phyloP scores from a whole-genome alignment of 2,888 invertebrate species.

The Caenorhabditis sp. region DNA sequence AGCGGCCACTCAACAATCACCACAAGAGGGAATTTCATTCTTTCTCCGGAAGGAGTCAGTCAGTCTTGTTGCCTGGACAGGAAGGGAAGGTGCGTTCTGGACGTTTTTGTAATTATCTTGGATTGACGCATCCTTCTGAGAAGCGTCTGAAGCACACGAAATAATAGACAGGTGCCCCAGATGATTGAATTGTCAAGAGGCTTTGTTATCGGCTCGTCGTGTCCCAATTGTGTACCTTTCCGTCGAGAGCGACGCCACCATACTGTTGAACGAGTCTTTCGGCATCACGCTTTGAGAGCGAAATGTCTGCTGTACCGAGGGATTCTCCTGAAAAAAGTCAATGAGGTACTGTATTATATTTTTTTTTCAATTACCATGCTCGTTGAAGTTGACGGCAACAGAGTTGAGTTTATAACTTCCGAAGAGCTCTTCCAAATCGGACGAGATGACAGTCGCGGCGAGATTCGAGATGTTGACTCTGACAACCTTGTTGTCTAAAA shows the following conservation, averaged over 20 bases:
- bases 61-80: not conserved
- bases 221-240: constrained; percentile 53
- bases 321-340: constrained; percentile 53
- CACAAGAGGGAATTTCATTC: constrained; percentile 7
- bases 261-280: constrained; percentile 56
- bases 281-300: constrained; percentile 62
- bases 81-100: no score
- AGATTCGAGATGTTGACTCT: constrained; percentile 65
- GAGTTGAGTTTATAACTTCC: constrained; percentile 55
- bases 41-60: not conserved
- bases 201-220: constrained; percentile 29
- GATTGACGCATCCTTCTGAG: not conserved
- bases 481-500: constrained; percentile 49
- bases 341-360: not conserved
- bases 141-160: constrained; percentile 6
- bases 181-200: constrained; percentile 18
- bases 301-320: constrained; percentile 67
- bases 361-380: constrained; percentile 46
- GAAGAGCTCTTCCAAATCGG: constrained; percentile 68
- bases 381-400: constrained; percentile 65
- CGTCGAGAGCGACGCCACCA: constrained; percentile 61
- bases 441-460: constrained; percentile 58
- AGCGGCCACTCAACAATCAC: constrained; percentile 16
- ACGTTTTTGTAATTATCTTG: not conserved
- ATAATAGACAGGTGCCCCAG: constrained; percentile 1